Base-by-base conservation (phyloP, 2,888 invertebrate genomes). In the Thymelicus acteon region DNA sequence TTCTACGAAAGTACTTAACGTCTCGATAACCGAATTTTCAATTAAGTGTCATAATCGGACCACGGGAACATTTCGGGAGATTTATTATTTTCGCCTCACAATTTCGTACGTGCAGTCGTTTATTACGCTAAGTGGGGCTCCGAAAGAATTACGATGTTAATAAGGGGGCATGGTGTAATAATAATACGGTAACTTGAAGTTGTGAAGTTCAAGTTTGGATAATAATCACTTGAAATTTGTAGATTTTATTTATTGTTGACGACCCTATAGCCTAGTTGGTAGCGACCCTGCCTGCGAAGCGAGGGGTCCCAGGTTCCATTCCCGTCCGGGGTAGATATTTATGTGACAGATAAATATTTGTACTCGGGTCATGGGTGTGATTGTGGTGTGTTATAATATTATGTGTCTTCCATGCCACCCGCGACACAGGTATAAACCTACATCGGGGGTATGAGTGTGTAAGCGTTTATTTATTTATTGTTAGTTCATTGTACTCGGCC, bases 31-130 rank as follows among this genome's bases (percentile, higher is more conserved):
- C 83, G 87, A 90, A 84, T 87, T 91, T 91, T 93, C 92, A 93
- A 93, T 93, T 92, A 92, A 85, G 90, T 90, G 91, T 90, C 87
- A 91, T 92, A 92, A 92, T 90, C 81, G 85, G 85, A 84, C 82
- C 85, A 81, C 79, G 80, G 78, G 77, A 77, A 74, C 79, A 79
- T 89, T 87, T 84, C 82, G 76, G 80, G 85, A 88, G 90, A 90
- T 90, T 90, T 91, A 91, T 91, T 88, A 89, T 88, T 87, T 86
- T 83, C 77, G 79, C 81, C 82, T 77, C 78, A 87, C 85, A 87
- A 88, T 89, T 89, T 87, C 80, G 87, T 82, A 85, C 85, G 87
- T 83, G 85, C 84, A 83, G 79, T 73, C 81, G 77, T 80, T 85
- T 79, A 89, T 89, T 89, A 89, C 78, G 76, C 76, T 83, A 81